Percentiles rank a stretch among this genome's conserved stretches.
Evolutionary conservation across 2,797 vertebrate genomes (phyloP).

Genomic region (Chrysocyon brachyurus): DNA sequence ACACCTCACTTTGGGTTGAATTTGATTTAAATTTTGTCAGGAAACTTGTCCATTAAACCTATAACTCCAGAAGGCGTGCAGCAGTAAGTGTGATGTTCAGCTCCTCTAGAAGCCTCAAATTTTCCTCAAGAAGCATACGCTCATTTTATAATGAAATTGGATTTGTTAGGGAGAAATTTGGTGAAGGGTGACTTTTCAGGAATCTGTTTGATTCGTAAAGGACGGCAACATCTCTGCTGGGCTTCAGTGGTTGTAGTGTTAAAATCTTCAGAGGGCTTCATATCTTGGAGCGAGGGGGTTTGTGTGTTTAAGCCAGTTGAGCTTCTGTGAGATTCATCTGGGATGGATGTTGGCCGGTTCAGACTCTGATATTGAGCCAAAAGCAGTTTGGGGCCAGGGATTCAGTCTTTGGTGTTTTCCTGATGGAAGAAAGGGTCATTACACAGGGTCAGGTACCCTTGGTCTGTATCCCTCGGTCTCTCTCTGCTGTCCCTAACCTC

Average conservation of each 20-base stretch:
- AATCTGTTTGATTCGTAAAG: neutral
- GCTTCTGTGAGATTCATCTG: slow-evolving; percentile 61
- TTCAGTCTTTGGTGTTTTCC: slow-evolving; percentile 62
- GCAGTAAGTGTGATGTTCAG: neutral
- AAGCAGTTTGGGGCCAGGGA: slow-evolving; percentile 55
- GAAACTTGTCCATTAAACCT: neutral
- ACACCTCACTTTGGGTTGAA: slow-evolving; percentile 1
- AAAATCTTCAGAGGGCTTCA: neutral
- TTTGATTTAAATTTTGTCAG: slow-evolving; percentile 57
- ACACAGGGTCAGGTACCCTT: slow-evolving; percentile 56
- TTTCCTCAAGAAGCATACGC: neutral
- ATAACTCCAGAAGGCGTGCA: neutral
- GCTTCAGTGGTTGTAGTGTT: neutral
- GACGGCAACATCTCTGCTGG: neutral
- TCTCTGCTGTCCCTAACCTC: slow-evolving; percentile 8
- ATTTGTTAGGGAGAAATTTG: slow-evolving; percentile 46
- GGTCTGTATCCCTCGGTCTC: neutral
- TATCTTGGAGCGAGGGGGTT: neutral
- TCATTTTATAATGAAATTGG: slow-evolving; percentile 18
- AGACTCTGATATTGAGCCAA: slow-evolving; percentile 52
- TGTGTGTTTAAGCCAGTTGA: slow-evolving; percentile 45
- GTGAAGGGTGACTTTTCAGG: slow-evolving; percentile 63
- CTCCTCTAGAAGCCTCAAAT: neutral
- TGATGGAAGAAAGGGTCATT: slow-evolving; percentile 67
- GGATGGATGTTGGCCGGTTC: slow-evolving; percentile 47